Evolutionary conservation across 2,888 invertebrate species (phyloP).

Genomic region (Trachelus stipa): DNA sequence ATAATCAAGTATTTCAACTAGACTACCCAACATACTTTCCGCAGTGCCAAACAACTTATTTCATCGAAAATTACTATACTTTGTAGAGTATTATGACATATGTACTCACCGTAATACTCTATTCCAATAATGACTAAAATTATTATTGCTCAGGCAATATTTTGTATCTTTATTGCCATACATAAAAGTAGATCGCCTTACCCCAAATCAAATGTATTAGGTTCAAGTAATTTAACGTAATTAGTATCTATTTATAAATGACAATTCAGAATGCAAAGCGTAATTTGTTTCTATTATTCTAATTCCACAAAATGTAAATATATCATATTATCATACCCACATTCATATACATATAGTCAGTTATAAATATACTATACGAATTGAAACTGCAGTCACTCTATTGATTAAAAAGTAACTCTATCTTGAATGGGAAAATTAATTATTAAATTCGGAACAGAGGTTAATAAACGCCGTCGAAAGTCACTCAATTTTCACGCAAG

Average conservation of each 20-base stretch:
- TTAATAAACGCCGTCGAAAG: background rate
- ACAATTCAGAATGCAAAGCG: background rate
- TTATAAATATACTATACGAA: background rate
- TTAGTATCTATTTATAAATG: background rate
- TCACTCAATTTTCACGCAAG: background rate
- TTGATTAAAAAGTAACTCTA: background rate
- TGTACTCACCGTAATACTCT: background rate
- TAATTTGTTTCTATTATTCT: background rate
- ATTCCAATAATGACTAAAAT: background rate
- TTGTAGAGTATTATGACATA: background rate
- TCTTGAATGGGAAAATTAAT: background rate
- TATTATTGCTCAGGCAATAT: background rate
- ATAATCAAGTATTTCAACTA: background rate
- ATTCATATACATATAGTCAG: background rate
- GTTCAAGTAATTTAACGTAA: background rate
- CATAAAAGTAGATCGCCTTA: background rate
- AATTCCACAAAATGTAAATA: background rate
- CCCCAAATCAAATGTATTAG: background rate
- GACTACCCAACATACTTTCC: background rate
- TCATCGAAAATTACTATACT: background rate
- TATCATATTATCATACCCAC: background rate
- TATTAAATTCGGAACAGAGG: background rate
- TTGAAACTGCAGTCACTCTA: background rate
- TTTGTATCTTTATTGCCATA: background rate
- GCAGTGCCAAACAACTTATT: background rate